Evolutionary conservation across 2,113 vertebrate genomes (phyloP).

Genomic region (Ariopsis seemanni): DNA sequence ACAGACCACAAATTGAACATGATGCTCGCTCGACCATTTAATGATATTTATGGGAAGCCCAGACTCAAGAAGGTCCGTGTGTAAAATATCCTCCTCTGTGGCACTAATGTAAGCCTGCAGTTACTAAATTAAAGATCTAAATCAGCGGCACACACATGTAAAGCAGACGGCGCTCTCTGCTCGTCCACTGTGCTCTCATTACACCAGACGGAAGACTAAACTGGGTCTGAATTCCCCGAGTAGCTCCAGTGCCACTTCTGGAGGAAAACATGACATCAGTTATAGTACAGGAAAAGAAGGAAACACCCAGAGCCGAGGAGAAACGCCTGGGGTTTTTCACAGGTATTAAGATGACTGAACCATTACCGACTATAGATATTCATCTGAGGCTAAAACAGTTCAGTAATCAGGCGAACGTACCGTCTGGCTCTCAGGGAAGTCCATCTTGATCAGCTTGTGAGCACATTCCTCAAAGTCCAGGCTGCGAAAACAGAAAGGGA

Average conservation of each 20-base stretch:
- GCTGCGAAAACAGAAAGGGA: constrained; percentile 68
- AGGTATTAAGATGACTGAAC: constrained; percentile 41
- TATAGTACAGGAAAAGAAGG: constrained; percentile 29
- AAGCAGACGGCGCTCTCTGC: background rate
- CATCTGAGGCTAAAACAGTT: constrained; percentile 25
- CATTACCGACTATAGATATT: constrained; percentile 43
- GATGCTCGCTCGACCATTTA: background rate
- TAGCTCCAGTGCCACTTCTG: constrained; percentile 21
- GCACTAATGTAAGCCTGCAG: background rate
- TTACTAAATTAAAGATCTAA: background rate
- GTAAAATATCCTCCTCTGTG: background rate
- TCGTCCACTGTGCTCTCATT: background rate
- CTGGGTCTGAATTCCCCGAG: background rate
- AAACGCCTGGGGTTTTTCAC: background rate
- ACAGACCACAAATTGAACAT: too few species aligned
- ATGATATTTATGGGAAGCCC: background rate
- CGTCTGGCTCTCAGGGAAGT: constrained; percentile 94
- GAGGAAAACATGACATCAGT: constrained; percentile 43
- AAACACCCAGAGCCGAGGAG: constrained; percentile 39
- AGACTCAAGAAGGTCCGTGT: background rate
- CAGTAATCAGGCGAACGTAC: constrained; percentile 69
- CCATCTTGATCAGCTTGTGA: constrained; percentile 97
- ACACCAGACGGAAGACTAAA: constrained; percentile 7
- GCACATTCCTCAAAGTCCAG: constrained; percentile 99
- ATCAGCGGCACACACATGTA: background rate